These are phyloP conservation scores for Adelosebastes latens DNA, from an alignment of 2,797 vertebrate species.

Conservation along the genomic window DNA sequence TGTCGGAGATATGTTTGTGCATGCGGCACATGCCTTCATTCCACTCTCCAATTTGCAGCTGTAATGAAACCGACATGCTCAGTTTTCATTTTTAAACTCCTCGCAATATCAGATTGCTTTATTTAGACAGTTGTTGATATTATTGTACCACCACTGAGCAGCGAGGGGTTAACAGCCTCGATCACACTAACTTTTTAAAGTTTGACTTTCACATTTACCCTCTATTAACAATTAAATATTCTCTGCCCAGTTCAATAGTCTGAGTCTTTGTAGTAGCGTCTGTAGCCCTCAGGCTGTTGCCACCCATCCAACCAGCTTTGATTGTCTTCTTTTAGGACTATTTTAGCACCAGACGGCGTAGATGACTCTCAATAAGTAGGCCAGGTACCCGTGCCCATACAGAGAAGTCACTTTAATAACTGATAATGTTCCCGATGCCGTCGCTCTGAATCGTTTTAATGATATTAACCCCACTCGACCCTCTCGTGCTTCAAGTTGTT, in stretches of 20 bases:
- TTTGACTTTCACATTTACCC: slow-evolving; percentile 39
- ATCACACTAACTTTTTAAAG: slow-evolving; percentile 5
- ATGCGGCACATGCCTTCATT: slow-evolving; percentile 22
- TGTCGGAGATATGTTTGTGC: slow-evolving; percentile 3
- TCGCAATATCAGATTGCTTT: slow-evolving; percentile 11
- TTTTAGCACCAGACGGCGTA: slow-evolving; percentile 3
- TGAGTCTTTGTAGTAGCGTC: slow-evolving; percentile 32
- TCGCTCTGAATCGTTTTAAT: background rate
- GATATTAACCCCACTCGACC: background rate
- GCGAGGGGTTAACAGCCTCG: background rate
- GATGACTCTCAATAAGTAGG: slow-evolving; percentile 19
- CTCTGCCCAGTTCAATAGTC: slow-evolving; percentile 2
- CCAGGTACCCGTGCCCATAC: background rate
- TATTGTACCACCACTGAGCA: background rate
- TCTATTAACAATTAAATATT: slow-evolving; percentile 30
- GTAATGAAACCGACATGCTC: slow-evolving; percentile 31
- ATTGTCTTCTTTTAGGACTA: background rate
- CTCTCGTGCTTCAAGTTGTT: background rate
- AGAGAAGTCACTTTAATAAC: slow-evolving; percentile 9
- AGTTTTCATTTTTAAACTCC: slow-evolving; percentile 16
- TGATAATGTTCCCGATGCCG: slow-evolving; percentile 11
- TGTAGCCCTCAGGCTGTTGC: slow-evolving; percentile 24
- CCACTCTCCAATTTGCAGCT: slow-evolving; percentile 42
- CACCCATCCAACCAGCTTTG: slow-evolving; percentile 13
- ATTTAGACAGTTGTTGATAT: background rate